Evolutionary conservation across 2,888 invertebrate species (phyloP), one percentile per base, ranked within the genome.

Genomic region (Heteromurus nitidus): DNA sequence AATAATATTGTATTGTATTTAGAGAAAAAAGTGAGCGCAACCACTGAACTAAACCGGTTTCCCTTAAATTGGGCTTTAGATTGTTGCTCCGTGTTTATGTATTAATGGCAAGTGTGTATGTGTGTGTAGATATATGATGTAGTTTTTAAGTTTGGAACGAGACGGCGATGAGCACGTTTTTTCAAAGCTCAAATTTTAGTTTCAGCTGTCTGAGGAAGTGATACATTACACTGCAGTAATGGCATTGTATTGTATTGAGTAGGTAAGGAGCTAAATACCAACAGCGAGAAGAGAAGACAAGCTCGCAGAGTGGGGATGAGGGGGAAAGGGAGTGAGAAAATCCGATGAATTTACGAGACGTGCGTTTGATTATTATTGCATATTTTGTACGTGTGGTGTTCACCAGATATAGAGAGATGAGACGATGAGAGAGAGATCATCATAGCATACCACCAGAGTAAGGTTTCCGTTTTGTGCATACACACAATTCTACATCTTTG

Each of bases 291-390:
- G n/a, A n/a, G n/a, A n/a, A n/a, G n/a, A n/a, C n/a, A n/a, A n/a
- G n/a, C n/a, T n/a, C n/a, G n/a, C n/a, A n/a, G n/a, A n/a, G n/a
- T n/a, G n/a, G n/a, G n/a, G n/a, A 36, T 9, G 36, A 36, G 36
- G 36, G 36, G 5, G 36, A 36, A 26, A 58, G 30, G 24, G 11
- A 58, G 58, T 2, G 26, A 28, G 30, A 28, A 55, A 65, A 76
- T 76, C 68, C 67, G 67, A 76, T 76, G 42, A 76, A 76, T 76
- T 76, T 76, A 76, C 67, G 75, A 76, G 75, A 76, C 75, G 64
- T 76, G 67, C 30, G 67, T 76, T 76, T 76, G 58, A 76, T 67
- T 67, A 76, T 75, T 55, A 55, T 65, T 65, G 74, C 65, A 65
- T 75, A 50, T 73, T 75, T 74, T 75, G 53, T 50, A 47, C 64